Conservation (phyloP, 2,797 vertebrate species). For the Acanthurus tractus region DNA sequence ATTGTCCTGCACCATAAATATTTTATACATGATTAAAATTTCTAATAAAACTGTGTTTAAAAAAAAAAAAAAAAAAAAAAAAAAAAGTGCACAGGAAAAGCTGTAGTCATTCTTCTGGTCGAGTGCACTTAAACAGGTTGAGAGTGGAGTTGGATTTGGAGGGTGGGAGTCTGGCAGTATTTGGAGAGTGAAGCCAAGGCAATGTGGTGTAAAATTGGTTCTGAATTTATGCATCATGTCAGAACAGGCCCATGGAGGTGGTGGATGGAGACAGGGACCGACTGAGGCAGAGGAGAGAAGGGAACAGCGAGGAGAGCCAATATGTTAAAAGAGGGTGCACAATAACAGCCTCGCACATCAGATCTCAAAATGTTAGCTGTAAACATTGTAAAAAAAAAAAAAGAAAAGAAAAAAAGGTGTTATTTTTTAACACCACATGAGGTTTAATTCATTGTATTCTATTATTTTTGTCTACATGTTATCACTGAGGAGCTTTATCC, state of each 20-base stretch:
- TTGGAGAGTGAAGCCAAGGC: conserved; percentile 63
- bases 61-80: conserved; percentile 43
- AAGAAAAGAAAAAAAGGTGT: neutral
- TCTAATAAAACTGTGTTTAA: conserved; percentile 47
- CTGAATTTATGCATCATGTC: conserved; percentile 76
- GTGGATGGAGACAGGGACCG: conserved; percentile 40
- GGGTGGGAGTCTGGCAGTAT: conserved; percentile 51
- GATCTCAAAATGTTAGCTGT: neutral
- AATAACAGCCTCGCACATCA: neutral
- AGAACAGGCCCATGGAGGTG: conserved; percentile 58
- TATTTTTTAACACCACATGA: neutral
- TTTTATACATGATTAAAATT: conserved; percentile 71
- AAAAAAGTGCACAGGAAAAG: conserved; percentile 20
- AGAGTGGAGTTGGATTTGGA: conserved; percentile 57
- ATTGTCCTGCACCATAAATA: conserved; percentile 59
- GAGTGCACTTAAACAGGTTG: conserved; percentile 68
- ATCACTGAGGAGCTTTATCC: neutral
- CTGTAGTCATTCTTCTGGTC: conserved; percentile 62
- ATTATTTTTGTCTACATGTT: neutral
- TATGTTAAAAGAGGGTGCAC: neutral
- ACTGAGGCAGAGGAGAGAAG: conserved; percentile 12
- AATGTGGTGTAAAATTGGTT: conserved; percentile 83
- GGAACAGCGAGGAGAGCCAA: neutral
- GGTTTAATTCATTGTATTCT: neutral
- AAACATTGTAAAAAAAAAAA: neutral